These are phyloP conservation scores for Artemia sp. DNA, from an alignment of 2,888 invertebrate genomes.

Conservation along the genomic window DNA sequence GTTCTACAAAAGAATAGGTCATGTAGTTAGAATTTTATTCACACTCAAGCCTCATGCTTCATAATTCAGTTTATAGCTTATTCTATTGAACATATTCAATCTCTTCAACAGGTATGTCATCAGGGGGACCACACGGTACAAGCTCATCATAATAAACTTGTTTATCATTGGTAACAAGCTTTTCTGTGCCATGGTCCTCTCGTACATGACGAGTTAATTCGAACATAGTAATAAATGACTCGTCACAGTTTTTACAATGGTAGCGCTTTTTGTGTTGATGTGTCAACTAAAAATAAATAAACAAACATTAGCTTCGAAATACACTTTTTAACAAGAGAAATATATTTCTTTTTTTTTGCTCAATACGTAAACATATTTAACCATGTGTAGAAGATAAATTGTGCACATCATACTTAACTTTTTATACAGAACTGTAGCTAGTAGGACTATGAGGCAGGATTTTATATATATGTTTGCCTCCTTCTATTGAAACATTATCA, in stretches of 20 bases:
- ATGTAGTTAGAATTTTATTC: too few species aligned
- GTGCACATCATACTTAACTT: too few species aligned
- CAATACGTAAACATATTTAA: too few species aligned
- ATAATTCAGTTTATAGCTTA: background rate
- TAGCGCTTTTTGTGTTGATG: constrained; percentile 1
- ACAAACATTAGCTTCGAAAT: background rate
- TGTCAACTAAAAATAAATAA: background rate
- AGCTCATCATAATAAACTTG: background rate
- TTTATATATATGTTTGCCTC: too few species aligned
- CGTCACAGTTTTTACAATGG: background rate
- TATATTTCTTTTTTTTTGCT: too few species aligned
- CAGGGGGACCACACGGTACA: background rate
- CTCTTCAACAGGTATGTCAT: background rate
- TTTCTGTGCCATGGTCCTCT: background rate
- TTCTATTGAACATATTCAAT: background rate
- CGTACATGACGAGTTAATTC: background rate
- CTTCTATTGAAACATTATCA: too few species aligned
- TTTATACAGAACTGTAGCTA: too few species aligned
- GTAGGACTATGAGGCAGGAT: too few species aligned
- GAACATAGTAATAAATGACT: background rate
- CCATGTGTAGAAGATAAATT: too few species aligned
- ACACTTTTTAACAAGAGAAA: too few species aligned
- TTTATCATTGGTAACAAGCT: background rate
- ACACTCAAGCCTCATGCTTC: too few species aligned
- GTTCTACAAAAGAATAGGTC: too few species aligned